Conservation (phyloP, 64 coral and sea anemone genomes). For the Dendronephthya gigantea region DNA sequence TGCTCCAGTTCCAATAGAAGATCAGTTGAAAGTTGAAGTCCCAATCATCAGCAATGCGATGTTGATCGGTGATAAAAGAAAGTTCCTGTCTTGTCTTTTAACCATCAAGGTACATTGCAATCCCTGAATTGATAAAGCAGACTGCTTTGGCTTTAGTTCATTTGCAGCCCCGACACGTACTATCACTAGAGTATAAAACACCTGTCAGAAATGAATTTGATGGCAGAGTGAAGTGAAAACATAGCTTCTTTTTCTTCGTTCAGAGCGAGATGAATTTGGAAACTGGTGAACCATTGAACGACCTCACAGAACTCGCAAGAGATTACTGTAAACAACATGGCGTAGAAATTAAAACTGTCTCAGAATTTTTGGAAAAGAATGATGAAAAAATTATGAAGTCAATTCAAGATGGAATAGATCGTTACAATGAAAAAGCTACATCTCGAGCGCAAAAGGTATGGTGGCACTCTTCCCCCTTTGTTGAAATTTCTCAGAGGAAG, state of each 20-base stretch:
- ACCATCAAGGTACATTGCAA: slow-evolving; percentile 65
- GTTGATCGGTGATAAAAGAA: slow-evolving; percentile 87
- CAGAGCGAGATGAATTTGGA: slow-evolving; percentile 64
- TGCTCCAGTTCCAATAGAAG: slow-evolving; percentile 65
- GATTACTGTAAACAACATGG: slow-evolving; percentile 60
- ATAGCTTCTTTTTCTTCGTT: background rate
- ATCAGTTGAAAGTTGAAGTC: slow-evolving; percentile 64
- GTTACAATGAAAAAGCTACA: slow-evolving; percentile 44
- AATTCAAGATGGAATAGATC: slow-evolving; percentile 69
- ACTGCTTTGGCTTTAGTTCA: no score
- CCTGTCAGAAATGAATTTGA: no score
- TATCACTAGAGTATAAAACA: no score
- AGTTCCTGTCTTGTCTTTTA: slow-evolving; percentile 70
- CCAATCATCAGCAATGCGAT: slow-evolving; percentile 69
- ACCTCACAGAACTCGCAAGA: slow-evolving; percentile 44
- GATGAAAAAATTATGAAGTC: slow-evolving; percentile 80
- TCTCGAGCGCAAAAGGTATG: slow-evolving; percentile 90
- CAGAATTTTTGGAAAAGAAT: slow-evolving; percentile 61
- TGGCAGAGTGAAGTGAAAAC: background rate
- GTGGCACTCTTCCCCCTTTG: no score
- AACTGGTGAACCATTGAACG: slow-evolving; percentile 51
- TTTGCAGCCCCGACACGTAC: no score
- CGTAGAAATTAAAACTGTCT: slow-evolving; percentile 43
- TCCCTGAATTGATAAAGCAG: no score
- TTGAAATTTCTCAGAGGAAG: no score